A percentile compares a stretch with the other conserved stretches of the same genome.
phyloP scores from a whole-genome alignment of 2,888 invertebrate genomes.

The Lycia hirtaria region DNA sequence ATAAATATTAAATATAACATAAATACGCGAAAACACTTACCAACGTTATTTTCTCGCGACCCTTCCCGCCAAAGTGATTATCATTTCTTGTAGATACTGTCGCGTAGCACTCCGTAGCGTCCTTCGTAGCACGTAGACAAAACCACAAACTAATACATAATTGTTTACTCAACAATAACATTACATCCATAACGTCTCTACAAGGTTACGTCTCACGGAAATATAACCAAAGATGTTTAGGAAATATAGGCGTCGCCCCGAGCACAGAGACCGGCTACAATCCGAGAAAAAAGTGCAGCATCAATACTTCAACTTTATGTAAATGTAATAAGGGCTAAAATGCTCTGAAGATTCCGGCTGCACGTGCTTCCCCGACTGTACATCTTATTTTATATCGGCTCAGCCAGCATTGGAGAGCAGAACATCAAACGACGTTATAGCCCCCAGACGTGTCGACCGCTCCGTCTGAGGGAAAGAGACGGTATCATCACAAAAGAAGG shows the following conservation, averaged over 20 bases:
- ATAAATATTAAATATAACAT: no score
- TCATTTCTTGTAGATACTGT: not conserved
- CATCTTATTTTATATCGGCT: constrained; percentile 81
- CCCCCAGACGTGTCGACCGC: constrained; percentile 81
- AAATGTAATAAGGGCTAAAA: constrained; percentile 13
- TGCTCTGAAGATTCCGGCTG: constrained; percentile 18
- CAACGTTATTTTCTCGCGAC: not conserved
- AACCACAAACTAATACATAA: constrained; percentile 25
- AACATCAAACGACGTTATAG: constrained; percentile 84
- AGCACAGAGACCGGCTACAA: constrained; percentile 64
- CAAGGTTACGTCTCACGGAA: constrained; percentile 75
- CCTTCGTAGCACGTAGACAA: constrained; percentile 30
- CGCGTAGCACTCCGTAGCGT: constrained; percentile 30
- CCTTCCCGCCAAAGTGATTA: constrained; percentile 5
- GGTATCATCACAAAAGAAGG: constrained; percentile 59
- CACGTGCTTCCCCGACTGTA: constrained; percentile 57
- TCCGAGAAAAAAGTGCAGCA: constrained; percentile 32
- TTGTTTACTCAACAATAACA: constrained; percentile 32
- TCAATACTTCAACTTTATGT: constrained; percentile 17
- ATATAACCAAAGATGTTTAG: constrained; percentile 84
- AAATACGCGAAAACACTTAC: constrained; percentile 1
- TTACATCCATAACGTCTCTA: constrained; percentile 49
- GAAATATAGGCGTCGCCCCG: constrained; percentile 84
- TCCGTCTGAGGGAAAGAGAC: constrained; percentile 66
- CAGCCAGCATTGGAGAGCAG: constrained; percentile 85